Evolutionary conservation across 2,113 vertebrate species (phyloP), one percentile per base, ranked within the genome.

Genomic region (Tenrec ecaudatus): DNA sequence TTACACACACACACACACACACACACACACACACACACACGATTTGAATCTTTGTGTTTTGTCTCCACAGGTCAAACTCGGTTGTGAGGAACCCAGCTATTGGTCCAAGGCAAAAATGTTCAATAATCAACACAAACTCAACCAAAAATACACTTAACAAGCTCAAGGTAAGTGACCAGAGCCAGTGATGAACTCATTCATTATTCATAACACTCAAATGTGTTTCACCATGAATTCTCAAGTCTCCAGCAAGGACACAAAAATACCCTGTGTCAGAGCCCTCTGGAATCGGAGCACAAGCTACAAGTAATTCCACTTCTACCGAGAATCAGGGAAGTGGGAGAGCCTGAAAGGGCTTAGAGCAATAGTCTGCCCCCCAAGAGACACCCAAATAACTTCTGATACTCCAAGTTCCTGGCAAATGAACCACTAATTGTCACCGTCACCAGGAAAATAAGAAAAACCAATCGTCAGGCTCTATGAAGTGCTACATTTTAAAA

Each of bases 221-320:
- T 40, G 31, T 29, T 53, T 90, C 23, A 36, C 2, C 20, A 60
- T n/a, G 92, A 71, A 19, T 73, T 90, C 93, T 89, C 76, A 31
- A n/a, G 6, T 82, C 88, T 92, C 84, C 53, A 47, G 71, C 69
- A 79, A 89, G 68, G 86, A 69, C 33, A 77, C 60, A 25, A 91
- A 86, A 92, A 81, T 38, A 33, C 27, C 38, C 14, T 19, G 12
- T 43, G 81, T 27, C 68, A 87, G 58, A 89, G 47, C 58, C 57
- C 75, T 38, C 62, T 71, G 75, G 69, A 95, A 83, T 0, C 16
- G 31, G 66, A 92, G 66, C 38, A n/a, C 71, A 78, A 82, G 58
- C 95, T 68, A 58, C 86, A 95, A 88, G 86, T 62, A 88, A 88
- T n/a, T 58, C 62, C 47, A 47, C 86, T 81, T 75, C 71, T 64